Conservation (phyloP, 2,888 invertebrate species). For the Brassicogethes aeneus region DNA sequence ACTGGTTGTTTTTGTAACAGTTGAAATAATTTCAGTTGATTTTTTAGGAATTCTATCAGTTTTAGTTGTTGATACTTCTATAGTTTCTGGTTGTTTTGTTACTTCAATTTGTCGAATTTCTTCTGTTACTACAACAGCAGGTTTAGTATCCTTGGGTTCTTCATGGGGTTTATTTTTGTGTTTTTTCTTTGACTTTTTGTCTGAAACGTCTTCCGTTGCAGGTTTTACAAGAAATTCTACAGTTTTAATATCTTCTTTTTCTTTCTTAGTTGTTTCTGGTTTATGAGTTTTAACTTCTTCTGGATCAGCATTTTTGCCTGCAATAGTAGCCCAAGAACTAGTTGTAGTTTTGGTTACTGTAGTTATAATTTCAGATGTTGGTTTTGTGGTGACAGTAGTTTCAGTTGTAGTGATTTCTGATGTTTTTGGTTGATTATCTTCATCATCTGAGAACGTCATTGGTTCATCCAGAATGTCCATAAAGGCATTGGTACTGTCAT, state of each 20-base stretch:
- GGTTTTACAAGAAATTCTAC: neutral
- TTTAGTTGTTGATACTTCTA: neutral
- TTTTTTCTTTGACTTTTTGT: slow-evolving; percentile 8
- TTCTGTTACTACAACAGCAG: slow-evolving; percentile 1
- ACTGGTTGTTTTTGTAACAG: neutral
- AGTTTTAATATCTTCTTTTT: neutral
- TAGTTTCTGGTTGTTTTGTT: neutral
- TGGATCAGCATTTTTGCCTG: slow-evolving; percentile 5
- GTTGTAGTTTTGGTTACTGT: too few species aligned
- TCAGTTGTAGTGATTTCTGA: neutral
- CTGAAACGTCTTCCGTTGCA: slow-evolving; percentile 1
- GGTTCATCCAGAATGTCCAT: slow-evolving; percentile 32
- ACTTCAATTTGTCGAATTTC: neutral
- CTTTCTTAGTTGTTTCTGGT: slow-evolving; percentile 2
- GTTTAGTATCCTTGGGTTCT: slow-evolving; percentile 13
- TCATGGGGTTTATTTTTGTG: neutral
- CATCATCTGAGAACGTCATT: slow-evolving; percentile 35
- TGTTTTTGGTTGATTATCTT: slow-evolving; percentile 9
- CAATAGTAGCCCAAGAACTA: neutral
- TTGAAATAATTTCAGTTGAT: neutral
- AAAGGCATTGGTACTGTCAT: slow-evolving; percentile 15
- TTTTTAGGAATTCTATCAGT: neutral
- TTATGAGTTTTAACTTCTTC: neutral
- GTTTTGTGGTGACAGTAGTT: neutral
- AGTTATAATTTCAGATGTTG: neutral